Percentiles rank a stretch among this genome's conserved stretches.
Conservation (phyloP, 2,797 vertebrate species). For the Tapera naevia region DNA sequence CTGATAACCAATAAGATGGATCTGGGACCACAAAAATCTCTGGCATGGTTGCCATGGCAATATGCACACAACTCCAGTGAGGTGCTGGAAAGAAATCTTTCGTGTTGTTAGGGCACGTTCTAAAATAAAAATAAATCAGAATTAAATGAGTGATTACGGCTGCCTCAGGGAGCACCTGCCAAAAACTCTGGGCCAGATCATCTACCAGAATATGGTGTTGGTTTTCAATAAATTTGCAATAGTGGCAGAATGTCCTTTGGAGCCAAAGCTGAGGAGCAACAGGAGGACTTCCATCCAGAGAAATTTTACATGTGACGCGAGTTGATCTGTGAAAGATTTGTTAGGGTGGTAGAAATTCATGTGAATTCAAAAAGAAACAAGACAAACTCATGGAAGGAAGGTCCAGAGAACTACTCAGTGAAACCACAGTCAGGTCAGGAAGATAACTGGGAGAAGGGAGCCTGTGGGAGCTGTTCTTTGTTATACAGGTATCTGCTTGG, state of each 20-base stretch:
- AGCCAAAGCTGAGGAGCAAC: background rate
- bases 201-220: background rate
- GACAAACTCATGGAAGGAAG: background rate
- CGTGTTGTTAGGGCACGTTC: conserved; percentile 16
- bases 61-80: conserved; percentile 26
- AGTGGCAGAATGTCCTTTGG: background rate
- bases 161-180: conserved; percentile 30
- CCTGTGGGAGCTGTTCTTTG: background rate
- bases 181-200: background rate
- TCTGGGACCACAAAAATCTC: conserved; percentile 28
- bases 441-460: background rate
- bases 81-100: conserved; percentile 14
- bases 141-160: conserved; percentile 24
- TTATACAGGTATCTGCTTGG: background rate
- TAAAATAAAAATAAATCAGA: conserved; percentile 43
- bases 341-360: background rate
- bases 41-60: conserved; percentile 47
- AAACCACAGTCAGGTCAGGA: background rate
- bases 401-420: background rate
- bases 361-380: background rate
- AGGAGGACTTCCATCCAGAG: background rate
- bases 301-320: background rate
- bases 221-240: background rate
- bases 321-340: background rate
- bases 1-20: conserved; percentile 57